Evolutionary conservation across 2,888 invertebrate species (phyloP).

Genomic region (Toxonevra muliebris): DNA sequence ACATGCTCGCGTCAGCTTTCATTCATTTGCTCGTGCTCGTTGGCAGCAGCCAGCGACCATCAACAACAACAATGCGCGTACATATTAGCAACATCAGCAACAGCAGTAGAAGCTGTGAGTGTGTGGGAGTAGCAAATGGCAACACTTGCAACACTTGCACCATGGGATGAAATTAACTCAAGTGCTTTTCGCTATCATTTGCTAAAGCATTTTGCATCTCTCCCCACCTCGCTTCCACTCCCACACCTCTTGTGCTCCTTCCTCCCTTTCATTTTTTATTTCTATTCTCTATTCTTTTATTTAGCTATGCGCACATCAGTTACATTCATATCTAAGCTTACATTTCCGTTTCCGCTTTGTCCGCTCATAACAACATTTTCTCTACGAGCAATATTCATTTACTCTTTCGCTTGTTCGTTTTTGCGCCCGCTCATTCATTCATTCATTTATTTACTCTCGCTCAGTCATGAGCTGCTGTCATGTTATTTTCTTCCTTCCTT

Average conservation of each 20-base stretch:
- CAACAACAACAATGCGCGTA: neutral
- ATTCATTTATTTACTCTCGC: slow-evolving; percentile 21
- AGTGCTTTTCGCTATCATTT: slow-evolving; percentile 25
- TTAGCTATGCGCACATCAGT: neutral
- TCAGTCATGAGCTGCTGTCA: slow-evolving; percentile 1
- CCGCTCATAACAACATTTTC: neutral
- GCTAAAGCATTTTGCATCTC: neutral
- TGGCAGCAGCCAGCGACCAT: slow-evolving; percentile 20
- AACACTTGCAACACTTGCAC: slow-evolving; percentile 18
- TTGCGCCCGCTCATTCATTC: neutral
- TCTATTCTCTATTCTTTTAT: neutral
- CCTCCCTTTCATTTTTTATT: neutral
- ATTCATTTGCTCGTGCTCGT: slow-evolving; percentile 8
- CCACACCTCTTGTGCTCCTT: neutral
- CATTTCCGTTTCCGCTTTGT: slow-evolving; percentile 7
- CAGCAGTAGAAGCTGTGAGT: slow-evolving; percentile 37
- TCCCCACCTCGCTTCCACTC: neutral
- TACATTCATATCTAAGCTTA: neutral
- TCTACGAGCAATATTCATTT: too few species aligned
- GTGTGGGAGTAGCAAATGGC: neutral
- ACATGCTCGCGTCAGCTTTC: slow-evolving; percentile 19
- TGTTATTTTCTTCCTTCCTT: neutral
- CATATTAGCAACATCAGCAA: slow-evolving; percentile 30
- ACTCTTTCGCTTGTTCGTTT: slow-evolving; percentile 7
- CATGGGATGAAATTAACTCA: slow-evolving; percentile 23